Evolutionary conservation across 2,888 invertebrate species (phyloP), one percentile per base, ranked within the genome.

Genomic region (Rugalucina vietnamica): DNA sequence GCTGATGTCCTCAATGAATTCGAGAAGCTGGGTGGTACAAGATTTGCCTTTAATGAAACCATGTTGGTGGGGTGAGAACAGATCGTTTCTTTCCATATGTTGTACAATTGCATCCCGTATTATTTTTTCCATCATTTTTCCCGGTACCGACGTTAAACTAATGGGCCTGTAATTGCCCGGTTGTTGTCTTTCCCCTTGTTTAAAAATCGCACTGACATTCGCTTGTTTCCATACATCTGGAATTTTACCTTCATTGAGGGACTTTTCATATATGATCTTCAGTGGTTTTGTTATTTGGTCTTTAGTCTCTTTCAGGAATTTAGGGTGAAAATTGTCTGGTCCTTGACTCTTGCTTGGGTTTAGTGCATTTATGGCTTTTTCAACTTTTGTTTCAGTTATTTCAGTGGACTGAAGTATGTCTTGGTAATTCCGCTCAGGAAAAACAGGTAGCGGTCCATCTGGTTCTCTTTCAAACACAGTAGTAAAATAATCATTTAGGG

Each of bases 251-350:
- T 60, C 69, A 4, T 8, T 29, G 14, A 69, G 18, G 4, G 69
- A 27, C 5, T 69, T 69, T 36, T 69, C 69, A n/a, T 27, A 69
- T 12, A 69, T 69, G 8, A 5, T 32, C n/a, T 69, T 69, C 10
- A 69, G 36, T 69, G 69, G 69, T 14, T 5, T 14, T 69, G 8
- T 69, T 34, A 24, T 10, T 5, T 32, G 5, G 5, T 32, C 8
- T 69, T 69, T 69, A 14, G 69, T 69, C 29, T 69, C 69, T 27
- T 69, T 69, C 29, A 69, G 29, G 34, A 21, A 32, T 69, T 69
- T 69, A 4, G 69, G 69, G n/a, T 69, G 69, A 36, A 69, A n/a
- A n/a, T n/a, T n/a, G n/a, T n/a, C n/a, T n/a, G n/a, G n/a, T n/a
- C n/a, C n/a, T n/a, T n/a, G n/a, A 34, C 34, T 69, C 29, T 69